These are phyloP conservation scores for Heliconius sara DNA, from an alignment of 2,888 invertebrate species.

Conservation along the genomic window DNA sequence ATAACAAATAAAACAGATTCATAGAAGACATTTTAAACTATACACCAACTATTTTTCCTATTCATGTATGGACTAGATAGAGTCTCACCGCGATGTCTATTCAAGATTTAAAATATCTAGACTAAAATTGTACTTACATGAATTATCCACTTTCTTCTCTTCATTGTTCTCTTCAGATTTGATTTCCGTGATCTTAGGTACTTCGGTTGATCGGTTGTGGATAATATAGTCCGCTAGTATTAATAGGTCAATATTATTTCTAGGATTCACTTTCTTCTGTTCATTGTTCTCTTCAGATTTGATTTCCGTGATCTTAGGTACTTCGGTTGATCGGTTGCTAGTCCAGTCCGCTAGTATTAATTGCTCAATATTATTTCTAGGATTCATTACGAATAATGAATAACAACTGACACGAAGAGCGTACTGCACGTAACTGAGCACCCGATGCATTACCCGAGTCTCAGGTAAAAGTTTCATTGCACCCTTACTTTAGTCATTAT, in stretches of 20 bases:
- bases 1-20: too few species aligned
- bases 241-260: slow-evolving; percentile 63
- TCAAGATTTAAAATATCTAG: background rate
- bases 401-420: slow-evolving; percentile 37
- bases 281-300: slow-evolving; percentile 34
- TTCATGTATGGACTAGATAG: background rate
- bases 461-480: slow-evolving; percentile 79
- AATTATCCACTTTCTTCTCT: slow-evolving; percentile 23
- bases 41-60: background rate
- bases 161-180: slow-evolving; percentile 32
- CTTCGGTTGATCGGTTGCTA: slow-evolving; percentile 44
- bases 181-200: slow-evolving; percentile 41
- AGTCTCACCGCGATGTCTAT: background rate
- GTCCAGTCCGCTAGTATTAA: slow-evolving; percentile 70
- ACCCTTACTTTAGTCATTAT: slow-evolving; percentile 74
- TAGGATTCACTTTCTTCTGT: slow-evolving; percentile 49
- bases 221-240: slow-evolving; percentile 66
- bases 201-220: slow-evolving; percentile 40
- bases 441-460: slow-evolving; percentile 42
- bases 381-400: slow-evolving; percentile 46
- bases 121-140: slow-evolving; percentile 39
- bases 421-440: slow-evolving; percentile 40
- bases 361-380: slow-evolving; percentile 59
- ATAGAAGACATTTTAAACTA: background rate
- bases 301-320: slow-evolving; percentile 41